Base-by-base conservation (phyloP, 2,113 vertebrate species). In the Macaca nemestrina region DNA sequence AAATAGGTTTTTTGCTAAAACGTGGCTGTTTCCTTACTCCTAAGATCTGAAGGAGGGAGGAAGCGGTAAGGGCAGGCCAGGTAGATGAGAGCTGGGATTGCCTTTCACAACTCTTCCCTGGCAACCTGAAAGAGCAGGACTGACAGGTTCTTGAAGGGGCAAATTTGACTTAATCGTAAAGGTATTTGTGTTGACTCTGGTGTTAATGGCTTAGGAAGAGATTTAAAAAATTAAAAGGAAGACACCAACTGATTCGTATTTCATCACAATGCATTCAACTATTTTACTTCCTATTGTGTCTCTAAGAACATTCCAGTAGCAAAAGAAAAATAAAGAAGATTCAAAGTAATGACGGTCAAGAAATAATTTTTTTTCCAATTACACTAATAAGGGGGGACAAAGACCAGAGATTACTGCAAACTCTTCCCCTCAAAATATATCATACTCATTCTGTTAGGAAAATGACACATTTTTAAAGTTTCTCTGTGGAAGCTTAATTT, bases 111-210 rank as follows among this genome's bases (percentile, higher is more conserved):
- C 43, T 78, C 84, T 57, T 85, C 80, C 80, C 92, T 88, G 64
- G 35, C 64, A 96, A 96, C 81, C 38, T 97, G 52, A 86, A 97
- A 82, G 85, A 98, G 97, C 97, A 97, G 82, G 96, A 96, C 43
- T 86, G 85, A 97, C 97, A 97, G 96, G 97, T 97, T 97, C 90
- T 93, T 32, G 38, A 95, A 90, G 84, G n/a, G 84, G 97, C 90
- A 96, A 94, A 88, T 92, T n/a, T 97, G 57, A 79, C 92, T 64
- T 73, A 57, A 89, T 92, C 75, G 87, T 87, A 93, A 93, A 95
- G 68, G 80, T 43, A 93, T 79, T 96, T 96, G 73, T 94, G 86
- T 97, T 95, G 93, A 97, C 88, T 96, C 61, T 43, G 52, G 40
- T 95, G 70, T 92, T 95, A 90, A 95, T 67, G 75, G 84, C 81